Conservation (phyloP, 2,888 invertebrate species). For the Arctia plantaginis region DNA sequence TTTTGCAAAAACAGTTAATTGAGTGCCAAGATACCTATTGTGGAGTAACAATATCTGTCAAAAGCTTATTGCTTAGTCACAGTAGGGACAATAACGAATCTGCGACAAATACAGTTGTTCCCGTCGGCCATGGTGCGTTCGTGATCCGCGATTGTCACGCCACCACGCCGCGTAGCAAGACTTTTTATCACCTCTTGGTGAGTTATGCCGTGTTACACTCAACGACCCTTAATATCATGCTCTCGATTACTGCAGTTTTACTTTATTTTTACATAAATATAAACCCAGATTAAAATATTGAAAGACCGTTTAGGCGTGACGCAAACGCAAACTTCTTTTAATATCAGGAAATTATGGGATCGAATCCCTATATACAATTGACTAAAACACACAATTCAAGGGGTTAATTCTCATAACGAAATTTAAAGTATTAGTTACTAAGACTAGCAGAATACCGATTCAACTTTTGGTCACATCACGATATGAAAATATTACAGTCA, state of each 20-base stretch:
- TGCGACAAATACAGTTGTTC: conserved; percentile 68
- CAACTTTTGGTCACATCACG: too few species aligned
- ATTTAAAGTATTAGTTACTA: too few species aligned
- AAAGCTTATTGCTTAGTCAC: conserved; percentile 35
- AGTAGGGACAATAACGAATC: conserved; percentile 60
- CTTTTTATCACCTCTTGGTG: conserved; percentile 82
- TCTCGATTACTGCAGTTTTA: conserved; percentile 37
- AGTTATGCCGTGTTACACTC: conserved; percentile 73
- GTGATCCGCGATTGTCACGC: conserved; percentile 74
- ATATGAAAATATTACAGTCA: too few species aligned
- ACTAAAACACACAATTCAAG: too few species aligned
- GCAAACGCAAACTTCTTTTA: background rate
- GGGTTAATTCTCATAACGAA: too few species aligned
- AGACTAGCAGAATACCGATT: too few species aligned
- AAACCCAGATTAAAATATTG: background rate
- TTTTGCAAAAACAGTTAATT: conserved; percentile 20
- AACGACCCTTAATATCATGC: conserved; percentile 65
- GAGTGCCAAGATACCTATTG: conserved; percentile 23
- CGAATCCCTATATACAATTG: background rate
- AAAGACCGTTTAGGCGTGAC: background rate
- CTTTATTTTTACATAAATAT: conserved; percentile 3
- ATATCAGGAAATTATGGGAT: background rate
- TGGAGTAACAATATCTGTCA: conserved; percentile 21
- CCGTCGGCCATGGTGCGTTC: conserved; percentile 64
- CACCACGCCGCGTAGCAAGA: conserved; percentile 63